Evolutionary conservation across 2,113 vertebrate genomes (phyloP).

Genomic region (Carettochelys insculpta): DNA sequence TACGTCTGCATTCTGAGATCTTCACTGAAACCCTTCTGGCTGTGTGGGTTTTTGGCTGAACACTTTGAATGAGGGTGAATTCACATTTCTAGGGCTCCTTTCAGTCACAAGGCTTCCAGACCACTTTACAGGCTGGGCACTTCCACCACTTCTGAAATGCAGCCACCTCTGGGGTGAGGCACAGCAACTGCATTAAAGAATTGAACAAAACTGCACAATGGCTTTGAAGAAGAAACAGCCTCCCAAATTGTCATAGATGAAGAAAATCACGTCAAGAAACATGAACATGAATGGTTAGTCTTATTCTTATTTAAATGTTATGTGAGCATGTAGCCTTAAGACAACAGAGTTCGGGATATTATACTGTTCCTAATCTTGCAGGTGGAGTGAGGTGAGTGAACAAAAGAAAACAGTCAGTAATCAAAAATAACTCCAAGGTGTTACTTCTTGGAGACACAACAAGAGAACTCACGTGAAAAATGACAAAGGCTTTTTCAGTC

Average conservation of each 20-base stretch:
- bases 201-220: slow-evolving; percentile 26
- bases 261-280: slow-evolving; percentile 6
- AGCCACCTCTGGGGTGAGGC: slow-evolving; percentile 28
- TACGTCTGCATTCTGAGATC: not conserved
- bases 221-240: slow-evolving; percentile 28
- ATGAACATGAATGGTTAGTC: not conserved
- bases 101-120: not conserved
- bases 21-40: not conserved
- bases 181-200: not conserved
- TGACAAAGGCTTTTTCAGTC: not conserved
- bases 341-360: not conserved
- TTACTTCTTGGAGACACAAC: not conserved
- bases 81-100: not conserved
- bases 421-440: not conserved
- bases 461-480: not conserved
- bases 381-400: not conserved
- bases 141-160: slow-evolving; percentile 32
- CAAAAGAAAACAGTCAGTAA: not conserved
- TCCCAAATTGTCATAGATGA: not conserved
- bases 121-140: not conserved
- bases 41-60: rapidly evolving
- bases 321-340: not conserved
- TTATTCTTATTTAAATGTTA: not conserved
- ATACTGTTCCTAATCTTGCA: not conserved
- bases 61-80: not conserved